phyloP scores from a whole-genome alignment of 2,113 vertebrate species.

The Corynorhinus townsendii region DNA sequence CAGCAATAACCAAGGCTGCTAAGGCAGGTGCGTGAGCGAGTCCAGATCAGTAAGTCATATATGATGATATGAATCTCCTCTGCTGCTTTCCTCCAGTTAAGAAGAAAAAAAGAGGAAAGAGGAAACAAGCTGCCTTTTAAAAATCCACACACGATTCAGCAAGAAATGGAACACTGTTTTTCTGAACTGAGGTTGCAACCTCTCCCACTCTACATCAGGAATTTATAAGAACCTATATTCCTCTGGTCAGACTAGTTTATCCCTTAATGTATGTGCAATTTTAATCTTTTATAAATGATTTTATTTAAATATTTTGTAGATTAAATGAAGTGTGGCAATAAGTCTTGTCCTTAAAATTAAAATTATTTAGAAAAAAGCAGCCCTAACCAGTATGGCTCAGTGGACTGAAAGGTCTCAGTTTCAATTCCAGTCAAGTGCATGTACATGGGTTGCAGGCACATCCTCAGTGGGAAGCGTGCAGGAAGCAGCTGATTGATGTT shows the following conservation, averaged over 20 bases:
- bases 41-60: background rate
- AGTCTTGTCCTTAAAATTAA: background rate
- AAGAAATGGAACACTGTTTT: background rate
- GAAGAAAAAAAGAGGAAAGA: background rate
- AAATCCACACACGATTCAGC: background rate
- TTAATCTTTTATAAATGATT: background rate
- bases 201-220: background rate
- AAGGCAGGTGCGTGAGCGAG: background rate
- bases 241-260: background rate
- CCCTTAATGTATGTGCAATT: background rate
- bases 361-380: background rate
- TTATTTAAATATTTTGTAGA: background rate
- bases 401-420: too few species aligned
- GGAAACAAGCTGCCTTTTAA: background rate
- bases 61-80: background rate
- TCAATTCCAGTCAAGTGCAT: too few species aligned
- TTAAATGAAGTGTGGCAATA: background rate
- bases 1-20: accelerated
- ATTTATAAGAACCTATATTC: background rate
- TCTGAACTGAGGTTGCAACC: background rate
- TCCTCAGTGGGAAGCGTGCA: too few species aligned
- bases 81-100: background rate
- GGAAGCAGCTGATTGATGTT: too few species aligned
- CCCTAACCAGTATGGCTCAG: too few species aligned
- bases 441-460: too few species aligned